Base-by-base conservation (phyloP, 2,797 vertebrate genomes). In the Mormyrops attenuatus region DNA sequence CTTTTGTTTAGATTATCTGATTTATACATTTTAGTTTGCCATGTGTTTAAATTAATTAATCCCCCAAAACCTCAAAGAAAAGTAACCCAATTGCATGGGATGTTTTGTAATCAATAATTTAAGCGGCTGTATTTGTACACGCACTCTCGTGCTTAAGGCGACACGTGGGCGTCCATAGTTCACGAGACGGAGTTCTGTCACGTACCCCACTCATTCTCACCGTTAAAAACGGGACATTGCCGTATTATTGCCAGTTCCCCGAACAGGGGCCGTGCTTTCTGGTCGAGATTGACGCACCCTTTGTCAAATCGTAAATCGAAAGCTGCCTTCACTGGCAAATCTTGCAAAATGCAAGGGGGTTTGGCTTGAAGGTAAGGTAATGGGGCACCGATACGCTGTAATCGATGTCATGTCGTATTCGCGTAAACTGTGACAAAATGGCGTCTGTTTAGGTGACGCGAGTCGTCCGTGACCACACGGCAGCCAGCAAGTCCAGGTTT, bases 331-430 rank as follows among this genome's bases (percentile, higher is more conserved):
- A 92, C 92, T 94, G 95, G 92, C 96, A 96, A 96, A 96, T 97
- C 95, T 95, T 69, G 92, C 95, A 96, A 95, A 95, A 96, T 95
- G 95, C 95, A 93, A 93, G 96, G 96, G 95, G 94, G 96, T 95
- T 95, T 95, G 96, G 95, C 91, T 94, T 95, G 94, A 93, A 96
- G 96, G 96, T 95, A 94, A 96, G 97, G 95, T 96, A 98, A 98
- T 98, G 97, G 97, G 97, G 96, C 98, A 97, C 97, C 97, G 97
- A 97, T 97, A 97, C 97, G 97, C 97, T 98, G 97, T 98, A 98
- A 97, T 98, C 97, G 97, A 97, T 98, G 98, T 98, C 98, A 98
- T 98, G 97, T 98, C 97, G 97, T 97, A 98, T 97, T 98, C 97
- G 97, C 97, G 97, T 97, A 97, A 98, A 97, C 97, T 97, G 97